phyloP scores from a whole-genome alignment of 2,888 invertebrate genomes.

The Gymnocheta viridis region DNA sequence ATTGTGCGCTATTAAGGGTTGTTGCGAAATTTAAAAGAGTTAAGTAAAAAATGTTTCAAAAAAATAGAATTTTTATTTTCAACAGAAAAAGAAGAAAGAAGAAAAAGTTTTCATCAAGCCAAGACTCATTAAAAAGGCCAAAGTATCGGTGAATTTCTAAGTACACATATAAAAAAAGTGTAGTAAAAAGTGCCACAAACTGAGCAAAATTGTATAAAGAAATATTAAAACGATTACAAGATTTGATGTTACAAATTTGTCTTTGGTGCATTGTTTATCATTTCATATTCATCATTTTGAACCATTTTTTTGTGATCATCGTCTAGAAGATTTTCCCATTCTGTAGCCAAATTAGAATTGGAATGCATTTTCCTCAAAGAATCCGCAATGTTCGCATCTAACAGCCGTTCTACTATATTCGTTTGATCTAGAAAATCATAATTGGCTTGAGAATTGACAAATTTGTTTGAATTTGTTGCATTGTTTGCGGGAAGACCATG shows the following conservation, averaged over 20 bases:
- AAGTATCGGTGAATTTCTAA: no score
- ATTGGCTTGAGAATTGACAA: not conserved
- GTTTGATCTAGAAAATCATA: slow-evolving; percentile 49
- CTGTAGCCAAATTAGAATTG: slow-evolving; percentile 65
- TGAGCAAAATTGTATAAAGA: not conserved
- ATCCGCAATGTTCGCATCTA: slow-evolving; percentile 79
- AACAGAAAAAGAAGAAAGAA: not conserved
- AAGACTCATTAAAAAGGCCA: no score
- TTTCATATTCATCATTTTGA: slow-evolving; percentile 58
- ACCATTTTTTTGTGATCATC: slow-evolving; percentile 78
- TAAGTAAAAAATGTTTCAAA: not conserved
- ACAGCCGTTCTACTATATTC: slow-evolving; percentile 77
- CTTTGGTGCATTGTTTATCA: slow-evolving; percentile 1
- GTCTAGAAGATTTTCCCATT: slow-evolving; percentile 74
- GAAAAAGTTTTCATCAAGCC: no score
- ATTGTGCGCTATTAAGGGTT: not conserved
- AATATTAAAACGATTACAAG: not conserved
- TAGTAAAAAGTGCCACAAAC: no score
- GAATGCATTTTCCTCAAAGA: slow-evolving; percentile 77
- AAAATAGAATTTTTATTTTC: not conserved
- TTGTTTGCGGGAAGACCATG: slow-evolving; percentile 39
- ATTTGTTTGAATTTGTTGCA: not conserved
- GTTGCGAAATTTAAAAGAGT: not conserved
- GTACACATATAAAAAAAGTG: no score
- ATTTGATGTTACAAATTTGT: slow-evolving; percentile 29